Evolutionary conservation across 2,888 invertebrate genomes (phyloP), one percentile per base, ranked within the genome.

Genomic region (Branchellion lobata): DNA sequence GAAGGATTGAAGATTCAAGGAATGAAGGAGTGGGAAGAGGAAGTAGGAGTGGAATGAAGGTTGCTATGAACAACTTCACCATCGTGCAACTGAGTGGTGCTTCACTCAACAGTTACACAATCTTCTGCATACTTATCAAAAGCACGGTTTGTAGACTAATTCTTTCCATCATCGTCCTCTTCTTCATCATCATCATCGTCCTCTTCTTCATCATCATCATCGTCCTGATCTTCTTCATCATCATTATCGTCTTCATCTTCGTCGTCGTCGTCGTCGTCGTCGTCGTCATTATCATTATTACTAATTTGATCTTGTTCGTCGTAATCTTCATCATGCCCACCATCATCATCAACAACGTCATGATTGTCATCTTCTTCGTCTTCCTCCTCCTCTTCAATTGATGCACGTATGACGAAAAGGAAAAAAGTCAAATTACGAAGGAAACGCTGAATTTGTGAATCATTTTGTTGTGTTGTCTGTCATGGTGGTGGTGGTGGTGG

Each of bases 161-260:
- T 8, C 47, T 75, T n/a, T n/a, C n/a, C 51, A 2, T 75, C 33
- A 21, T 75, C 57, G 53, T 47, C 57, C 40, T 57, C 51, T 24
- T 79, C 72, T 73, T 79, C 79, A 71, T 72, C 79, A 79, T 72
- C 72, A 72, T 79, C 79, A 79, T 72, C 72, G 40, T 51, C 78
- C 31, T 68, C 68, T 73, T 78, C 72, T 73, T 79, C 72, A 51
- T 71, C 79, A 71, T 73, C 79, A 72, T 73, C 79, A 79, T 21
- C 72, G 47, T 79, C 72, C 74, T 51, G 72, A 71, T 79, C 72
- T 33, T 79, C 79, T 8, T 79, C 72, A 71, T 71, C 71, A 71
- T 71, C 71, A 71, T 71, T 29, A 71, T 71, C 71, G 29, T 71
- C 71, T 27, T 71, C 71, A 71, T 71, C 71, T 27, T 71, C 71